Evolutionary conservation across 2,888 invertebrate genomes (phyloP).

Genomic region (Tribolium freemani): DNA sequence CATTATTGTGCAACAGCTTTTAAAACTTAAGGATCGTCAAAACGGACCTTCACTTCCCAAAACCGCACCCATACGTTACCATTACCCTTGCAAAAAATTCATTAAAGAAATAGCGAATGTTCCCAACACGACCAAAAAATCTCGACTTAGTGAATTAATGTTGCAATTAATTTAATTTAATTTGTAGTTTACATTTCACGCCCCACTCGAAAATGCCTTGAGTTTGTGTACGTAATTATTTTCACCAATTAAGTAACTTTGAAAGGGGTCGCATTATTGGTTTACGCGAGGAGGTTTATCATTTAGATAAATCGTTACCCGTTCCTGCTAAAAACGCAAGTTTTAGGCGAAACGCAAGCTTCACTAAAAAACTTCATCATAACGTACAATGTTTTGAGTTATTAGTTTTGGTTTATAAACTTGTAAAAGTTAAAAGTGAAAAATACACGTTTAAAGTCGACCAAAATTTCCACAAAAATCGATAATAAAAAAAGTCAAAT

Average conservation of each 20-base stretch:
- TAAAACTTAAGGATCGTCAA: slow-evolving; percentile 23
- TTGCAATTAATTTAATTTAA: slow-evolving; percentile 15
- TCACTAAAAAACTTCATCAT: neutral
- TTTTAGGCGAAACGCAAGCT: neutral
- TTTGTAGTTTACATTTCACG: slow-evolving; percentile 21
- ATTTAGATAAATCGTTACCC: slow-evolving; percentile 4
- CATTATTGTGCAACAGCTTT: slow-evolving; percentile 25
- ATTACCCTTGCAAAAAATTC: neutral
- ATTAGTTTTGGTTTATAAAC: no score
- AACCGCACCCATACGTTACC: slow-evolving; percentile 8
- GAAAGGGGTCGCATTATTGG: slow-evolving; percentile 20
- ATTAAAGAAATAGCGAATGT: no score
- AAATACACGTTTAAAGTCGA: no score
- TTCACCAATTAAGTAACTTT: slow-evolving; percentile 21
- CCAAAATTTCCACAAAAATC: no score
- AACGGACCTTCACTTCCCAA: neutral
- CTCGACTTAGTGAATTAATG: neutral
- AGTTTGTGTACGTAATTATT: slow-evolving; percentile 23
- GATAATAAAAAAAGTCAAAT: no score
- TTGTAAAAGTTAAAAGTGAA: no score
- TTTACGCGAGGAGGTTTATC: neutral
- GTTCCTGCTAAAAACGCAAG: neutral
- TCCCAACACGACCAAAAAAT: neutral
- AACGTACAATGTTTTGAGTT: neutral
- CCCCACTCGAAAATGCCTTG: slow-evolving; percentile 12